Evolutionary conservation across 92 coral and sea anemone genomes (phyloP).

Genomic region (Bergia sp.): DNA sequence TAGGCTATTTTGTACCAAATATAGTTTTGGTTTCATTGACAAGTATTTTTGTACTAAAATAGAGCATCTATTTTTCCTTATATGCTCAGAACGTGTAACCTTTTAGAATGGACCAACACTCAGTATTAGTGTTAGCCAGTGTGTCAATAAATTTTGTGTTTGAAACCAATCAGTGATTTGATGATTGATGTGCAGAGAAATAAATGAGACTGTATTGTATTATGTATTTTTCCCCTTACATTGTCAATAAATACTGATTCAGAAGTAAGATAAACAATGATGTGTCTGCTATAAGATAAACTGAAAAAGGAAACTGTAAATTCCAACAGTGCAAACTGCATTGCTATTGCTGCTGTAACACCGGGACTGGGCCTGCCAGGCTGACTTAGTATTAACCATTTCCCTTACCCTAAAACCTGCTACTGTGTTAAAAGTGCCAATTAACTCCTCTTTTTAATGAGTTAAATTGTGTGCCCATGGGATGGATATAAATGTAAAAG

Average conservation of each 20-base stretch:
- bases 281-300: background rate
- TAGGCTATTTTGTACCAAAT: conserved; percentile 4
- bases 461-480: too few relatives aligned
- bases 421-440: background rate
- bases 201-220: conserved; percentile 9
- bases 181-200: conserved; percentile 9
- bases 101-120: background rate
- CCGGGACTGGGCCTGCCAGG: background rate
- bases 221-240: background rate
- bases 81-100: conserved; percentile 6
- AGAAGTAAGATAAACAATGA: too few relatives aligned
- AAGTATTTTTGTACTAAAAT: conserved; percentile 33
- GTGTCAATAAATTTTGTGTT: background rate
- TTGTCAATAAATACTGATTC: background rate
- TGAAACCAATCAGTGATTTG: background rate
- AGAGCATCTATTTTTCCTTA: conserved; percentile 24
- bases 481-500: background rate
- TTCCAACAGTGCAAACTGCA: background rate
- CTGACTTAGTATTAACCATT: background rate
- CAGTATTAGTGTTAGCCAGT: background rate
- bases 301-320: background rate
- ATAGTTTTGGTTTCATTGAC: conserved; percentile 16
- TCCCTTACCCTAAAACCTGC: too few relatives aligned
- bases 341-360: background rate
- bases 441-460: too few relatives aligned